phyloP scores from a whole-genome alignment of 92 coral and sea anemone species.

The Paramuricea clavata region DNA sequence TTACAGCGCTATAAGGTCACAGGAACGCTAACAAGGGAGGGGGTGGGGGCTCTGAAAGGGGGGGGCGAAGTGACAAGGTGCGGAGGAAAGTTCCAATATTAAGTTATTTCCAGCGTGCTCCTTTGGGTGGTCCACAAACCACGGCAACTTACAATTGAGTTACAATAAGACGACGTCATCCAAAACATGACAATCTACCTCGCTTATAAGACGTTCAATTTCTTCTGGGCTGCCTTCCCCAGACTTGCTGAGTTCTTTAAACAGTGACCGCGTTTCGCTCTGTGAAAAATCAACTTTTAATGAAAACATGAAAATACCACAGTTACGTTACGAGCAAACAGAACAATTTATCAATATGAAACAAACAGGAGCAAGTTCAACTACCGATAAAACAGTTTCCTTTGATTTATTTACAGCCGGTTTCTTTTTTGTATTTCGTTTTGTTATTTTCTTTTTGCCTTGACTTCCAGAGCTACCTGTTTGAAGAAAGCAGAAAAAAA shows the following conservation, averaged over 20 bases:
- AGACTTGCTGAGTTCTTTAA: constrained; percentile 87
- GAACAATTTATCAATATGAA: no score
- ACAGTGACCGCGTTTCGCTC: constrained; percentile 78
- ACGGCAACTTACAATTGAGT: no score
- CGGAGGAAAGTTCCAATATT: no score
- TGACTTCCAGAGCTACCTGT: constrained; percentile 10
- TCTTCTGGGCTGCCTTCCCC: constrained; percentile 97
- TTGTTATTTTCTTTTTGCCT: constrained; percentile 27
- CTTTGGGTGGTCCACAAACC: no score
- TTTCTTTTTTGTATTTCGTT: constrained; percentile 35
- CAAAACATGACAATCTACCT: constrained; percentile 15
- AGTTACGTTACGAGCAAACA: no score
- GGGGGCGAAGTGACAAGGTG: no score
- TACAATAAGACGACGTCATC: no score
- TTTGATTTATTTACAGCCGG: background rate
- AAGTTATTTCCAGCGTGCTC: no score
- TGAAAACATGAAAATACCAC: no score
- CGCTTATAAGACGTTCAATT: constrained; percentile 83
- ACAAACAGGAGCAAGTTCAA: background rate
- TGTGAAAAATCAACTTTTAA: background rate
- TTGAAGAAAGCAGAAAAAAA: background rate
- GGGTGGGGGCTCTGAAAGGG: no score
- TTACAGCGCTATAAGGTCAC: no score
- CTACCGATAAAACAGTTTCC: constrained; percentile 26
- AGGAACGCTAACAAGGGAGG: no score